Conservation (phyloP, 2,113 vertebrate genomes). For the Tyto alba region DNA sequence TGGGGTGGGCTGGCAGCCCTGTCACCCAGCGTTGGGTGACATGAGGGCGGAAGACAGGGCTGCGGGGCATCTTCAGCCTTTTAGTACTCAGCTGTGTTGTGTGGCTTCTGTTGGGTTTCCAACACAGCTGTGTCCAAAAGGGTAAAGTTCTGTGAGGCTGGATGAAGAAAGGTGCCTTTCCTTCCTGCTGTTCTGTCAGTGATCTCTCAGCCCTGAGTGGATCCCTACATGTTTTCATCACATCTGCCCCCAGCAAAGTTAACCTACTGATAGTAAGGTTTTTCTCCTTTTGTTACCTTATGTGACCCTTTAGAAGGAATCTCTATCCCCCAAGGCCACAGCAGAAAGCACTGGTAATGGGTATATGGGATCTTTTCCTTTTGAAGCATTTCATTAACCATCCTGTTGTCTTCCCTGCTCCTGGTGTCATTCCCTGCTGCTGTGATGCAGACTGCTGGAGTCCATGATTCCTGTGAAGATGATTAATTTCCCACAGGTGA, state of each 20-base stretch:
- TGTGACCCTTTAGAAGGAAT: neutral
- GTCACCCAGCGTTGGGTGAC: too few relatives aligned
- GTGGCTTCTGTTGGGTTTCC: neutral
- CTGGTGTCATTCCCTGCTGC: neutral
- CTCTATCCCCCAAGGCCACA: neutral
- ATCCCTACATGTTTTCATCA: neutral
- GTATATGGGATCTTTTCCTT: neutral
- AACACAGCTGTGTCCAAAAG: neutral
- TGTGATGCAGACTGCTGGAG: constrained; percentile 83
- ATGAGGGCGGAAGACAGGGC: neutral
- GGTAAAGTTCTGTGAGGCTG: neutral
- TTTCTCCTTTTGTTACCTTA: neutral
- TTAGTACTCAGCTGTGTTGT: fast-evolving
- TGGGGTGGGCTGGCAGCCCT: neutral
- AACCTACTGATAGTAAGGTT: neutral
- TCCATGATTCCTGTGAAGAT: constrained; percentile 94
- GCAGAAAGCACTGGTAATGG: neutral
- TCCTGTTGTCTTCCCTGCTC: neutral
- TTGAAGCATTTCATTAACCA: neutral
- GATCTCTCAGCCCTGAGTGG: neutral
- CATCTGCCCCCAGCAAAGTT: neutral
- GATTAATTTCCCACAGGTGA: constrained; percentile 96
- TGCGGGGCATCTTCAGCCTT: neutral
- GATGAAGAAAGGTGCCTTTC: neutral
- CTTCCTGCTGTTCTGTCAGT: neutral